Base-by-base conservation (phyloP, 2,113 vertebrate species). In the Corynorhinus townsendii region DNA sequence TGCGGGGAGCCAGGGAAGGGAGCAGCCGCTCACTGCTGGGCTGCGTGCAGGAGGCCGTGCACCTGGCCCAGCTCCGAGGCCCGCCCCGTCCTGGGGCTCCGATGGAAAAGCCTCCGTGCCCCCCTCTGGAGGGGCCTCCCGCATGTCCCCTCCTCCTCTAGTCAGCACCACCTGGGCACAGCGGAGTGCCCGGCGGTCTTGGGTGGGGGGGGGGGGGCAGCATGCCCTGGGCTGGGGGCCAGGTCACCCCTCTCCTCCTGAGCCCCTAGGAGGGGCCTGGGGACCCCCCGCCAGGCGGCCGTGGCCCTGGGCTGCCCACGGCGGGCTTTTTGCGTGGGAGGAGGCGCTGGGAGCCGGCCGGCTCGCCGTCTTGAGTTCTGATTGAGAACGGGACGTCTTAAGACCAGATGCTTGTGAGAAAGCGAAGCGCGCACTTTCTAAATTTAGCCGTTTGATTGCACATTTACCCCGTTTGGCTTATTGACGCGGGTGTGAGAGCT, bases 391-490 rank as follows among this genome's bases (percentile, higher is more conserved):
- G 69, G 91, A 72, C 4, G 84, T 97, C 96, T 97, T 92, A 52
- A 76, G 96, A 96, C 71, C 96, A 97, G 97, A 95, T 96, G 97
- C 95, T 82, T 26, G 80, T 84, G 80, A 59, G 43, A 56, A 77
- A 72, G 86, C 3, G 75, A 64, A 87, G 52, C 47, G 71, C 62
- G 66, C 73, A 20, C 73, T 72, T 91, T 38, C 97, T 97, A 96
- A 97, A 96, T 94, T 97, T 93, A 96, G 96, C 28, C 0, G 11
- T 35, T 59, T 83, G 97, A 96, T 72, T 66, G 85, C 92, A 96
- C 93, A 84, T 94, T 95, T 82, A 64, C 94, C 93, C 94, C 75
- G 71, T 94, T 85, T 92, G 52, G 71, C 35, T 5, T 45, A 94
- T 92, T 49, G 97, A 92, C 68, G 66, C 9, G 69, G 0, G 7